phyloP scores from a whole-genome alignment of 2,888 invertebrate species.

The Melinaea marsaeus region DNA sequence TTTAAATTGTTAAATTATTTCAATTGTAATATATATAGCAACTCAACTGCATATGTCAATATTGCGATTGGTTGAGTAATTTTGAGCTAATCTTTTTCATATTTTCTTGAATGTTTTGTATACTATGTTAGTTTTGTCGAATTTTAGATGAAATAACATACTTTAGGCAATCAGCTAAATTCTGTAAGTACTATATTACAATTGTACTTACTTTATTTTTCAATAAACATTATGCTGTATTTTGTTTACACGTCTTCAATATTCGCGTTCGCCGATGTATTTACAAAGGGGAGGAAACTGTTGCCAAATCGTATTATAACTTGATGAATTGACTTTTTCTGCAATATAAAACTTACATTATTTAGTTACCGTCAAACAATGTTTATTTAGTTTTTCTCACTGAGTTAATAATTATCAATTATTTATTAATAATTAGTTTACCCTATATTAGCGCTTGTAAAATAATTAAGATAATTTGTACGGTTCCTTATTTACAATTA shows the following conservation, averaged over 20 bases:
- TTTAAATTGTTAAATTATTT: not conserved
- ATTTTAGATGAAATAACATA: constrained; percentile 52
- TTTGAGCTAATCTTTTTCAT: constrained; percentile 50
- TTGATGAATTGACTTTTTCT: not conserved
- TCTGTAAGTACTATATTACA: constrained; percentile 53
- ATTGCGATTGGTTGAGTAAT: constrained; percentile 53
- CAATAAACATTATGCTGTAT: constrained; percentile 33
- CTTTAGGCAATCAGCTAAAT: constrained; percentile 40
- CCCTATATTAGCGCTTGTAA: not conserved
- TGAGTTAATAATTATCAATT: not conserved
- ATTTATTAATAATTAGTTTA: not conserved
- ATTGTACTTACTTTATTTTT: constrained; percentile 14
- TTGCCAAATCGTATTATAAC: constrained; percentile 21
- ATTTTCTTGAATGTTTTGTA: constrained; percentile 59
- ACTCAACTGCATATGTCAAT: constrained; percentile 40
- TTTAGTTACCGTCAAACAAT: not conserved
- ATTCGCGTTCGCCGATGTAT: constrained; percentile 54
- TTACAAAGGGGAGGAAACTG: constrained; percentile 73
- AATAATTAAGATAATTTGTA: no score
- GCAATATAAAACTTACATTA: not conserved
- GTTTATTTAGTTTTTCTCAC: not conserved
- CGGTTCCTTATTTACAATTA: no score
- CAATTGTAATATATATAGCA: not conserved
- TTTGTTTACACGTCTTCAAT: constrained; percentile 74
- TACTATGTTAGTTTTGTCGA: constrained; percentile 61